Evolutionary conservation across 2,888 invertebrate species (phyloP), one percentile per base, ranked within the genome.

Genomic region (Cerastis rubricosa): DNA sequence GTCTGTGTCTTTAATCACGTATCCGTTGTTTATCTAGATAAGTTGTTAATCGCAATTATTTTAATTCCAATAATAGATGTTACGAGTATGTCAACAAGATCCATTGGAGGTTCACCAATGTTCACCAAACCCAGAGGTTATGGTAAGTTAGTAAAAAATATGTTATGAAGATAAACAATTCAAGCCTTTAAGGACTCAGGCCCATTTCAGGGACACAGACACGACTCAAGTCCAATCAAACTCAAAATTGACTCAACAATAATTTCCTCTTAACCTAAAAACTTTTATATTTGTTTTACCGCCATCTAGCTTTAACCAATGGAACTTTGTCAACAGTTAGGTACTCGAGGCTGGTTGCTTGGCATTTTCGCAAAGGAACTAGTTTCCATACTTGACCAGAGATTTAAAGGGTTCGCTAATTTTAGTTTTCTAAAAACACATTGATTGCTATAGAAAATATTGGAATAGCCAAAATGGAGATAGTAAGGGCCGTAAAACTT

Each of bases 71-170:
- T 43, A 25, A 17, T 35, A 83, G 83, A 74, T 74, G 5, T 40
- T 74, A 40, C 80, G 59, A 49, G 80, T 66, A 73, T 74, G 71
- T 67, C 81, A 78, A 64, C 54, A 71, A n/a, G 74, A 80, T 6
- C 49, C 61, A 29, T 0, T 43, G 6, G n/a, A n/a, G 19, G 25
- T 74, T 5, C 54, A 78, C 17, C 66, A 25, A 69, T 86, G 87
- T 22, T 6, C 59, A 12, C 69, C 66, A 45, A 61, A 64, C 2
- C 0, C 83, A 35, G 76, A 80, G 0, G 0, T 85, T 2, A 9
- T 83, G 71, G 78, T 88, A 75, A 74, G 65, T 69, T 40, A 14
- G 17, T 45, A 17, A 65, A 35, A 19, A 14, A 57, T 64, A 14
- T 1, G 35, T 35, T 64, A 14, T 1, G 35, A 2, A 35, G 35